A percentile compares a stretch with the other conserved stretches of the same genome.
phyloP scores from a whole-genome alignment of 1,140 invertebrate genomes.

The Penaeus chinensis region DNA sequence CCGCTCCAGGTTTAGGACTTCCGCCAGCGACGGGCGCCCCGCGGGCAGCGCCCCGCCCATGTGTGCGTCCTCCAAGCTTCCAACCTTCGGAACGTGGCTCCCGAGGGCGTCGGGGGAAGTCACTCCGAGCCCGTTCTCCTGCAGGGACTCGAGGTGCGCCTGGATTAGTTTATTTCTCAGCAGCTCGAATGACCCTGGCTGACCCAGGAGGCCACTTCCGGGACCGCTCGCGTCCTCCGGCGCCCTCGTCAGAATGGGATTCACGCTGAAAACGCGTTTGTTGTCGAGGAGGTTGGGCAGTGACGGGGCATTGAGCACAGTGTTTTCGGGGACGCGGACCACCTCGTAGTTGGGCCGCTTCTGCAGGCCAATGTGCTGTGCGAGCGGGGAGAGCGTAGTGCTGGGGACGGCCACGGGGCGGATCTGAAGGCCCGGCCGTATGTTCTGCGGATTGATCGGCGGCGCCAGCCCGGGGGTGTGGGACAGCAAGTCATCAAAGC shows the following conservation, averaged over 20 bases:
- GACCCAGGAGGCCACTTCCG: background rate
- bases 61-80: background rate
- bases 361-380: constrained; percentile 15
- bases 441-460: constrained; percentile 28
- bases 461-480: constrained; percentile 8
- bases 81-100: background rate
- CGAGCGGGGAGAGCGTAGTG: background rate
- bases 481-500: background rate
- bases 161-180: constrained; percentile 2
- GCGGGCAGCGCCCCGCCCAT: constrained; percentile 7
- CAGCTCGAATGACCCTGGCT: background rate
- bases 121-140: background rate
- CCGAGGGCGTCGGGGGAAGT: background rate
- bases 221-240: too few relatives aligned
- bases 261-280: constrained; percentile 16
- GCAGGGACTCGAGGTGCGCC: constrained; percentile 26
- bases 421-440: background rate
- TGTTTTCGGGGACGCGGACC: constrained; percentile 6
- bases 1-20: background rate
- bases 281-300: constrained; percentile 32
- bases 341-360: constrained; percentile 21
- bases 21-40: background rate
- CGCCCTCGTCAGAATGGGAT: constrained; percentile 5
- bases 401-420: background rate
- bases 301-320: background rate